These are phyloP conservation scores for Flexamia atlantica DNA, from an alignment of 2,888 invertebrate genomes.

Conservation along the genomic window DNA sequence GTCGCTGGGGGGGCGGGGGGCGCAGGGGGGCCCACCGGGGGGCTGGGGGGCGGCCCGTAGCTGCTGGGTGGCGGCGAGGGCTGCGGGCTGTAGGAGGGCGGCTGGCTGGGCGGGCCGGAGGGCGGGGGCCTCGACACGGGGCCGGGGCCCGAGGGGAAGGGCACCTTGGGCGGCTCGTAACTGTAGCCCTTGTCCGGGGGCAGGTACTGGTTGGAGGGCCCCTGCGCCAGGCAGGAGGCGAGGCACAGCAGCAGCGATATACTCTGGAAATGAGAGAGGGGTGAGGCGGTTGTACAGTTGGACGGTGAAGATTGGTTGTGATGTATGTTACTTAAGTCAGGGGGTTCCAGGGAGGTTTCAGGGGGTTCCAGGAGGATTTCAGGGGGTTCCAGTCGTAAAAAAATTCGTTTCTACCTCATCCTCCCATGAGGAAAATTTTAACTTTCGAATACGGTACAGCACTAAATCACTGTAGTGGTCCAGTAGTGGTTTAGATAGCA, in stretches of 20 bases:
- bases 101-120: constrained; percentile 58
- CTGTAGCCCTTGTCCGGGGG: constrained; percentile 86
- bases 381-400: too few relatives aligned
- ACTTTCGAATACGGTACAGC: too few relatives aligned
- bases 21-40: constrained; percentile 15
- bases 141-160: constrained; percentile 76
- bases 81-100: constrained; percentile 68
- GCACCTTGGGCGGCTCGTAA: constrained; percentile 82
- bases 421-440: too few relatives aligned
- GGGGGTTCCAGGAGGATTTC: too few relatives aligned
- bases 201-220: constrained; percentile 80
- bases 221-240: constrained; percentile 66
- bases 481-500: too few relatives aligned
- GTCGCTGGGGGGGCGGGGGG: constrained; percentile 62
- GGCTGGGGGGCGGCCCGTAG: not conserved
- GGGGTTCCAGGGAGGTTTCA: too few relatives aligned
- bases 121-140: constrained; percentile 69
- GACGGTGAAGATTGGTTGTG: too few relatives aligned
- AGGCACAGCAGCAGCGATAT: constrained; percentile 53
- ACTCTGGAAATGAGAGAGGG: constrained; percentile 39
- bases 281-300: too few relatives aligned
- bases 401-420: too few relatives aligned
- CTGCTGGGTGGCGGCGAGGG: constrained; percentile 67
- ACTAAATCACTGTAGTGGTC: too few relatives aligned
- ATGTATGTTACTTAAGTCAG: too few relatives aligned